Evolutionary conservation across 1,140 invertebrate species (phyloP).

Genomic region (Drosophila erecta): DNA sequence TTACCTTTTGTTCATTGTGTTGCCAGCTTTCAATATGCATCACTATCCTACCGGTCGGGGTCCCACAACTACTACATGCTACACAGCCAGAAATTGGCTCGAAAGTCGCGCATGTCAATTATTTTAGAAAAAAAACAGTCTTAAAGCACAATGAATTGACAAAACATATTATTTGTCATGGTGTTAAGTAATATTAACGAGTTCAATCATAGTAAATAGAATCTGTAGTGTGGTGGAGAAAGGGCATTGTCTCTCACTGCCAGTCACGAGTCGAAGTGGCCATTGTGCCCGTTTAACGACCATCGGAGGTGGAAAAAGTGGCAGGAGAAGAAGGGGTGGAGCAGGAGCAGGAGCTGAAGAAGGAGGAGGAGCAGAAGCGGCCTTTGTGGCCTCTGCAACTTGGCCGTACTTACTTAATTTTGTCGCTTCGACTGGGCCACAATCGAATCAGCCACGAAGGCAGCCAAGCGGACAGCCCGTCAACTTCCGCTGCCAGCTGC

Average conservation of each 20-base stretch:
- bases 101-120: too few relatives aligned
- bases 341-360: background rate
- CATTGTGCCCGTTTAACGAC: slow-evolving; percentile 48
- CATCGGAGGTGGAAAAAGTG: slow-evolving; percentile 6
- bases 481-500: slow-evolving; percentile 38
- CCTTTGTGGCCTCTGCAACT: slow-evolving; percentile 30
- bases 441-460: slow-evolving; percentile 45
- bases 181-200: background rate
- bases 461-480: slow-evolving; percentile 33
- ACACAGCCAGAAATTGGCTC: slow-evolving; percentile 7
- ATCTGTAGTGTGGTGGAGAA: background rate
- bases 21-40: slow-evolving; percentile 48
- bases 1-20: slow-evolving; percentile 58
- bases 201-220: background rate
- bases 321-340: slow-evolving; percentile 1
- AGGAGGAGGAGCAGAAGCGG: slow-evolving; percentile 7
- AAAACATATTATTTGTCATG: background rate
- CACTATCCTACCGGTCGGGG: slow-evolving; percentile 22
- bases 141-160: too few relatives aligned
- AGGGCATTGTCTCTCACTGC: slow-evolving; percentile 16
- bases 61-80: slow-evolving; percentile 29
- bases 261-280: slow-evolving; percentile 32
- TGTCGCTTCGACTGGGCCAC: slow-evolving; percentile 33
- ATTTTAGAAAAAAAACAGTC: too few relatives aligned
- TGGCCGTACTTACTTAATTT: slow-evolving; percentile 50